Evolutionary conservation across 2,113 vertebrate genomes (phyloP), one percentile per base, ranked within the genome.

Genomic region (Eulemur rufifrons): DNA sequence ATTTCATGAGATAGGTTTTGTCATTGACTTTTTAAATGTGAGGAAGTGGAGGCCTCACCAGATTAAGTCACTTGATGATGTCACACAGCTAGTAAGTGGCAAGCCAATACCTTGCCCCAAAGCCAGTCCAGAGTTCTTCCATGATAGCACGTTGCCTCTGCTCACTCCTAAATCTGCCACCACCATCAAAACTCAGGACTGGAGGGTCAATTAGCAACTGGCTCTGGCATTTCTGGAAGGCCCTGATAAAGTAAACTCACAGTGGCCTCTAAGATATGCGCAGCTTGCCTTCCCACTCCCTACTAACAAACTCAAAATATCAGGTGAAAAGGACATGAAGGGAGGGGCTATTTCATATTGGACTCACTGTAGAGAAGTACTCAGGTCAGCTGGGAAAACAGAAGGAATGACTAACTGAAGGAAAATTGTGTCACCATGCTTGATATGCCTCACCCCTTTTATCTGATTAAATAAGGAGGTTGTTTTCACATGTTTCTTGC

Each of bases 401-500:
- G 64, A 29, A 78, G 17, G 39, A 66, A n/a, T 81, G 88, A 92
- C 59, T 84, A 83, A 76, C 4, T 39, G 63, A 77, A 85, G 63
- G 86, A 93, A 61, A 88, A 66, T 23, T 59, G 9, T 86, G 71
- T 69, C 71, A 56, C 18, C 32, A 15, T 88, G 54, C 13, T 61
- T 45, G 56, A 81, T 95, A 81, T 89, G 52, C 86, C 63, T 50
- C 74, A 80, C 80, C 83, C 64, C 63, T 61, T 78, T 93, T 69
- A 96, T 90, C 90, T 92, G 80, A 89, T 97, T 85, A 86, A 94
- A 86, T 34, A 71, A 52, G 66, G 66, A 93, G 45, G 86, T 89
- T 93, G 89, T 94, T 87, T 93, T 83, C 80, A 89, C 92, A 89
- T 78, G 86, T 56, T 87, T 95, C 83, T 91, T 50, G 9, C 74